phyloP scores from a whole-genome alignment of 2,113 vertebrate species.

The Anthoscopus minutus region DNA sequence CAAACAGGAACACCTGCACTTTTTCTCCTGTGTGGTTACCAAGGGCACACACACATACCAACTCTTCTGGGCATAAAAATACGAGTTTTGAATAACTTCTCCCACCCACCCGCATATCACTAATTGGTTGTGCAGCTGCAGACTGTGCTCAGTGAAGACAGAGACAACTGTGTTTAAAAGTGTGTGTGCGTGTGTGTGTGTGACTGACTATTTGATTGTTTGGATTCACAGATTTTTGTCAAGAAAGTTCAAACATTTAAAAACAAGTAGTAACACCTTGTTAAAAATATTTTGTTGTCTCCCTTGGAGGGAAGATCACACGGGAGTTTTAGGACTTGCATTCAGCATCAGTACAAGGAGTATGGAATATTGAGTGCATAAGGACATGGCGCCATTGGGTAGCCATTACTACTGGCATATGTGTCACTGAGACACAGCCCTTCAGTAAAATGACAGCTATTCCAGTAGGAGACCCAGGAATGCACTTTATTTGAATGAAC shows the following conservation, averaged over 20 bases:
- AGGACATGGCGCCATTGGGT: accelerated
- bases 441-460: conserved; percentile 37
- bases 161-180: not conserved
- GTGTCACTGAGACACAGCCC: not conserved
- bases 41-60: not conserved
- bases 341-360: not conserved
- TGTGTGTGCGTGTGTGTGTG: not conserved
- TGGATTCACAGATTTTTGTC: not conserved
- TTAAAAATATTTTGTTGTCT: not conserved
- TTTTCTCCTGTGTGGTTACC: not conserved
- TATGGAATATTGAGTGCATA: not conserved
- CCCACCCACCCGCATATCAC: not conserved
- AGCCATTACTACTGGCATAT: not conserved
- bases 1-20: conserved; percentile 9
- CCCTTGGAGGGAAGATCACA: not conserved
- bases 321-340: not conserved
- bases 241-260: not conserved
- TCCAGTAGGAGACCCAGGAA: conserved; percentile 37
- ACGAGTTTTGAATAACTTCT: not conserved
- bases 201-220: not conserved
- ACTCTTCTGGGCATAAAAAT: not conserved
- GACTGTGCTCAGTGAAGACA: not conserved
- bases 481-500: conserved; percentile 32
- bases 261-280: not conserved
- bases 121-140: not conserved